A percentile compares a stretch with the other conserved stretches of the same genome.
Evolutionary conservation across 2,888 invertebrate genomes (phyloP).

Genomic region (Scrobipalpa costella): DNA sequence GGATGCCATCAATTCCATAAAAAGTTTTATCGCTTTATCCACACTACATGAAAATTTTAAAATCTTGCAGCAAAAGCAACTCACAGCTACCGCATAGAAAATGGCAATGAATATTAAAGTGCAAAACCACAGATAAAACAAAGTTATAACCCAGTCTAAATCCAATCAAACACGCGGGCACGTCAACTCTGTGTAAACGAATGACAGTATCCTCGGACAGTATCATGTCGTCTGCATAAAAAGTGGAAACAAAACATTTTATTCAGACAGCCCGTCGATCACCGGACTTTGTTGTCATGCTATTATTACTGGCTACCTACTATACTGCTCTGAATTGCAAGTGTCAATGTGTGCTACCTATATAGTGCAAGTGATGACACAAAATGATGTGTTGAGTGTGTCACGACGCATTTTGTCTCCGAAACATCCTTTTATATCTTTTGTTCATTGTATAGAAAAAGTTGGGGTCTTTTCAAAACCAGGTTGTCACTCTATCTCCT

Average conservation of each 20-base stretch:
- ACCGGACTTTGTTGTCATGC: slow-evolving; percentile 48
- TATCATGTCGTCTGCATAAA: slow-evolving; percentile 8
- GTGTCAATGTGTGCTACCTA: too few species aligned
- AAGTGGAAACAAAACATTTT: not conserved
- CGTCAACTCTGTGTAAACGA: slow-evolving; percentile 8
- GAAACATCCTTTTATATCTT: too few species aligned
- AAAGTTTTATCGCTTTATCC: too few species aligned
- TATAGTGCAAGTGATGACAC: too few species aligned
- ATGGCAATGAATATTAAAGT: not conserved
- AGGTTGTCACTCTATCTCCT: too few species aligned
- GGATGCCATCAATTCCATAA: too few species aligned
- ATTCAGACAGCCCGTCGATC: slow-evolving; percentile 47
- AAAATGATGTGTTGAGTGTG: too few species aligned
- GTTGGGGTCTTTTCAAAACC: too few species aligned
- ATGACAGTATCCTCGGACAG: slow-evolving; percentile 15
- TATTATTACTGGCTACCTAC: slow-evolving; percentile 35
- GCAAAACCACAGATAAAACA: not conserved
- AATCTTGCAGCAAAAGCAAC: too few species aligned
- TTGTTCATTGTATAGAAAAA: too few species aligned
- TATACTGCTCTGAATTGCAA: not conserved
- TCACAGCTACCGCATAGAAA: not conserved
- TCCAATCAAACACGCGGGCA: not conserved
- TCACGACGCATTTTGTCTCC: too few species aligned
- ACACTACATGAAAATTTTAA: too few species aligned
- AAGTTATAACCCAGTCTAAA: slow-evolving; percentile 1